phyloP scores from a whole-genome alignment of 1,140 invertebrate species.

The Lordiphosa collinella region DNA sequence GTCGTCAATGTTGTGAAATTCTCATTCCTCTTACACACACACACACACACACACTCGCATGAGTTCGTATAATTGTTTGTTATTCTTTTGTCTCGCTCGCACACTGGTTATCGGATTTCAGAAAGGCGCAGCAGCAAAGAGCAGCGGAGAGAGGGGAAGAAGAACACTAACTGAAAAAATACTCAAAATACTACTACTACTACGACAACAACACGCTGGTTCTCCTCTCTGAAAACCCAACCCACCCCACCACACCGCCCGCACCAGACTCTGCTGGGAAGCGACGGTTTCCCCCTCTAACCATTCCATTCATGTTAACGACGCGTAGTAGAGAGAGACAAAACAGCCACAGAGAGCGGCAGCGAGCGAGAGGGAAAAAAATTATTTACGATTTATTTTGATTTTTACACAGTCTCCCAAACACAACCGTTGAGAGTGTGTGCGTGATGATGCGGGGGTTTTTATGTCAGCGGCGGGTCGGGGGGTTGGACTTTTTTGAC shows the following conservation, averaged over 20 bases:
- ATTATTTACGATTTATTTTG: slow-evolving; percentile 78
- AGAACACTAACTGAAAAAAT: slow-evolving; percentile 32
- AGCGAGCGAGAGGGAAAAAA: slow-evolving; percentile 53
- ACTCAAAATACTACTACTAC: slow-evolving; percentile 71
- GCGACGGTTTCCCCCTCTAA: slow-evolving; percentile 12
- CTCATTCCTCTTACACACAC: slow-evolving; percentile 38
- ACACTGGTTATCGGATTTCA: slow-evolving; percentile 76
- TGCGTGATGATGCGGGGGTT: slow-evolving; percentile 21
- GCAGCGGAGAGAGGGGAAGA: too few species aligned
- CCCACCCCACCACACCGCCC: slow-evolving; percentile 11
- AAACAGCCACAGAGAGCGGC: not conserved
- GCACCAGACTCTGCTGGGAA: not conserved
- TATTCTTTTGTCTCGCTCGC: slow-evolving; percentile 74
- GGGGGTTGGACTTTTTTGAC: slow-evolving; percentile 14
- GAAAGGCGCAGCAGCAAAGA: slow-evolving; percentile 50
- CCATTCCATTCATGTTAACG: slow-evolving; percentile 68
- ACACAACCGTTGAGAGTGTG: not conserved
- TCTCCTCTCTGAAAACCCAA: slow-evolving; percentile 5
- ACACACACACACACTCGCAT: slow-evolving; percentile 35
- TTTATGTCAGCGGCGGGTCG: slow-evolving; percentile 65
- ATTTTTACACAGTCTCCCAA: slow-evolving; percentile 38
- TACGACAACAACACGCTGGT: slow-evolving; percentile 45
- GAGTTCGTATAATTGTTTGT: slow-evolving; percentile 70
- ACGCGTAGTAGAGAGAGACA: slow-evolving; percentile 59
- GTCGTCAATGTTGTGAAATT: slow-evolving; percentile 68